These are phyloP conservation scores for Peromyscus aztecus DNA, from an alignment of 2,797 vertebrate species.

Conservation along the genomic window DNA sequence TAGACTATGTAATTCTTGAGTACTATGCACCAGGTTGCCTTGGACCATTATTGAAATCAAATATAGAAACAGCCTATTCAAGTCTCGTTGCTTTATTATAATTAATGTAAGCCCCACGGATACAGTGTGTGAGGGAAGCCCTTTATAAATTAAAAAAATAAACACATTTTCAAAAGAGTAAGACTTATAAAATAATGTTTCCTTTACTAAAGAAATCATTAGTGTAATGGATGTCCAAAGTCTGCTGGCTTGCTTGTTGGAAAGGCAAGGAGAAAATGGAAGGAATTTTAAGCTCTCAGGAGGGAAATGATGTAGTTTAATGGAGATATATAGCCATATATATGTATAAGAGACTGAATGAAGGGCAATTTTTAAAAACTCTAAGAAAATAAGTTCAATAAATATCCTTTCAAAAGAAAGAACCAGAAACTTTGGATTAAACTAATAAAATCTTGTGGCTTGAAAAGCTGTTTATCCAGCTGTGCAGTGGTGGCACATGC, in stretches of 20 bases:
- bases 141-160: slow-evolving; percentile 70
- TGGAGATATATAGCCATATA: slow-evolving; percentile 43
- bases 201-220: slow-evolving; percentile 3
- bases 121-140: slow-evolving; percentile 52
- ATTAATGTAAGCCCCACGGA: slow-evolving; percentile 73
- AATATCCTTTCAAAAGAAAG: slow-evolving; percentile 66
- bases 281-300: slow-evolving; percentile 67
- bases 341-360: slow-evolving; percentile 50
- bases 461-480: slow-evolving; percentile 63
- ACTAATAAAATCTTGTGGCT: slow-evolving; percentile 45
- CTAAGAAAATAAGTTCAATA: slow-evolving; percentile 56
- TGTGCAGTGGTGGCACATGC: too few relatives aligned
- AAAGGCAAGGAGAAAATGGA: slow-evolving; percentile 67
- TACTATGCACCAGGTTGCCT: neutral
- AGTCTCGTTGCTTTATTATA: slow-evolving; percentile 52
- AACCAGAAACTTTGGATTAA: slow-evolving; percentile 58
- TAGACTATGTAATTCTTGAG: slow-evolving; percentile 6
- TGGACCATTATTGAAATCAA: slow-evolving; percentile 57
- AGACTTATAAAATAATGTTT: slow-evolving; percentile 73
- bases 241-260: slow-evolving; percentile 44
- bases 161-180: slow-evolving; percentile 68
- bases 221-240: slow-evolving; percentile 54
- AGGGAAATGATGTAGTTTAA: slow-evolving; percentile 58
- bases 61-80: slow-evolving; percentile 67
- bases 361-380: slow-evolving; percentile 52